These are phyloP conservation scores for Zeugodacus cucurbitae DNA, from an alignment of 1,140 invertebrate species.

Conservation along the genomic window DNA sequence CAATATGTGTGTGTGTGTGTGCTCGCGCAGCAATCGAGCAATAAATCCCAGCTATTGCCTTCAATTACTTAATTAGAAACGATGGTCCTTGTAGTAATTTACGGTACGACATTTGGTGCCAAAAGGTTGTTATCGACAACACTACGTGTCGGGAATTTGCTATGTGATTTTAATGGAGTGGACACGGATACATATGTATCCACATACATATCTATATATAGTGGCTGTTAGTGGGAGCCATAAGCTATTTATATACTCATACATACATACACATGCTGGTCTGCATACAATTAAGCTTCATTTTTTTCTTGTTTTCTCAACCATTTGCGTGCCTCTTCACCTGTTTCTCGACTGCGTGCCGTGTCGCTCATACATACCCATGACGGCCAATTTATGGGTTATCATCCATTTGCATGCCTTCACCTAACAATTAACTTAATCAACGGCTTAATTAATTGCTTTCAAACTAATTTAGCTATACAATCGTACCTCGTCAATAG, in stretches of 20 bases:
- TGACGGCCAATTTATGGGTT: slow-evolving; percentile 20
- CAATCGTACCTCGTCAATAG: neutral
- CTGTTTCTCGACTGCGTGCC: neutral
- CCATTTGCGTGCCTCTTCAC: neutral
- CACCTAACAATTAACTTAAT: slow-evolving; percentile 28
- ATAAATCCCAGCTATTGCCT: slow-evolving; percentile 47
- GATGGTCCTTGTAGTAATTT: slow-evolving; percentile 47
- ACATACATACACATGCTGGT: neutral
- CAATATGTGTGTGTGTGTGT: neutral
- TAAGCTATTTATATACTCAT: neutral
- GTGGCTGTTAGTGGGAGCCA: neutral
- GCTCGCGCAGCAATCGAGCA: slow-evolving; percentile 35
- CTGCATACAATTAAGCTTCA: neutral
- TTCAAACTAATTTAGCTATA: neutral
- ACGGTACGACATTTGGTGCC: slow-evolving; percentile 44
- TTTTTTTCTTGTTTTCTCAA: neutral
- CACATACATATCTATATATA: neutral
- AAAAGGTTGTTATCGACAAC: slow-evolving; percentile 46
- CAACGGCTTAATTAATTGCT: slow-evolving; percentile 29
- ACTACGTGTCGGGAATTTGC: slow-evolving; percentile 43
- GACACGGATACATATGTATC: neutral
- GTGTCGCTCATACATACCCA: neutral
- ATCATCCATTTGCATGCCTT: slow-evolving; percentile 1
- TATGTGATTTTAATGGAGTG: slow-evolving; percentile 37
- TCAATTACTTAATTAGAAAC: slow-evolving; percentile 48